phyloP scores from a whole-genome alignment of 2,797 vertebrate genomes.

The Philypnodon macrostomus region DNA sequence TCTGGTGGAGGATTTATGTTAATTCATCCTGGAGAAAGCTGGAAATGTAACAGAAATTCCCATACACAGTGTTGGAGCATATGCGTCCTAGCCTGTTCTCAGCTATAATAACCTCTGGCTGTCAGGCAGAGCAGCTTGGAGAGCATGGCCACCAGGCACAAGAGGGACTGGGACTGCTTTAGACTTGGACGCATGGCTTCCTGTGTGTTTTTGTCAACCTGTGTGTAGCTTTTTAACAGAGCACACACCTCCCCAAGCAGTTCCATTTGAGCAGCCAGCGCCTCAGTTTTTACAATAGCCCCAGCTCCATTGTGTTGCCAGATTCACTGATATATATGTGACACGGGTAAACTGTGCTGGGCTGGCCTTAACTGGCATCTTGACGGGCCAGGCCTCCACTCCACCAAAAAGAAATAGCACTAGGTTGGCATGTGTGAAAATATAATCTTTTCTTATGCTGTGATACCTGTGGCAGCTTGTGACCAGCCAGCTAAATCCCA shows the following conservation, averaged over 20 bases:
- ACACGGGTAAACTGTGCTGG: constrained; percentile 38
- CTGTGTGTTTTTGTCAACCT: constrained; percentile 16
- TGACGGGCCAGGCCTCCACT: constrained; percentile 29
- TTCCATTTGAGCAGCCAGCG: constrained; percentile 17
- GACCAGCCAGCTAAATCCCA: constrained; percentile 34
- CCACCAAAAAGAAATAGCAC: constrained; percentile 33
- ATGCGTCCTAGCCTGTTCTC: constrained; percentile 27
- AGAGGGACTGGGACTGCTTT: constrained; percentile 15
- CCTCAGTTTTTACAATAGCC: constrained; percentile 16
- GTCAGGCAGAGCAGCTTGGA: constrained; percentile 33
- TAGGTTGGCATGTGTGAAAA: constrained; percentile 45
- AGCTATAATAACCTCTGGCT: constrained; percentile 49
- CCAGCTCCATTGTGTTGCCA: constrained; percentile 15
- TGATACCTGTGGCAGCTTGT: constrained; percentile 39
- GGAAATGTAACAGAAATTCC: not conserved
- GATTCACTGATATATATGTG: constrained; percentile 26
- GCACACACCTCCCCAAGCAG: constrained; percentile 13
- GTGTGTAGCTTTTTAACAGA: constrained; percentile 35
- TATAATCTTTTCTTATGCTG: constrained; percentile 30
- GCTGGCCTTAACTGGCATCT: constrained; percentile 40
- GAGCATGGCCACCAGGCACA: constrained; percentile 26
- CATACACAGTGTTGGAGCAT: constrained; percentile 1
- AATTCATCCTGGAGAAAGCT: not conserved
- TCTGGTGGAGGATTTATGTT: constrained; percentile 17
- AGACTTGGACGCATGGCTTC: constrained; percentile 7